Evolutionary conservation across 2,888 invertebrate species (phyloP).

Genomic region (Drosophila meridiana): DNA sequence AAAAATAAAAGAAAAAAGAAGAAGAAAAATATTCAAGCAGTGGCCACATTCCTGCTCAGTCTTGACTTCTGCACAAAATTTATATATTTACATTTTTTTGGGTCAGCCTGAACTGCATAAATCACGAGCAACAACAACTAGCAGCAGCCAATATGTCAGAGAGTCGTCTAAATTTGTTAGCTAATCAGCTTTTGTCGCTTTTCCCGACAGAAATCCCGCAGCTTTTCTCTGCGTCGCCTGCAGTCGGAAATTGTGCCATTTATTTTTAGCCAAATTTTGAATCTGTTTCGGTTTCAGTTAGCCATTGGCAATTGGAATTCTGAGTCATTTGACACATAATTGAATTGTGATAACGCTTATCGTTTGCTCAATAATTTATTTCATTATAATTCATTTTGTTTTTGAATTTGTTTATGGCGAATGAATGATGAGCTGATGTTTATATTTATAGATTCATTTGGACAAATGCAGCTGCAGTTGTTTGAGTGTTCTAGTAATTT

Average conservation of each 20-base stretch:
- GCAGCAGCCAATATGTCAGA: slow-evolving; percentile 72
- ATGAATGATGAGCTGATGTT: neutral
- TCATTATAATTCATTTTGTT: neutral
- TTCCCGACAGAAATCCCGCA: slow-evolving; percentile 21
- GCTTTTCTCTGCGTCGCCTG: slow-evolving; percentile 47
- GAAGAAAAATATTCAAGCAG: slow-evolving; percentile 10
- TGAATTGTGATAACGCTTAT: slow-evolving; percentile 35
- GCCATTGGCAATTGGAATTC: neutral
- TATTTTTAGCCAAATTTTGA: slow-evolving; percentile 57
- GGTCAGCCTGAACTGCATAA: slow-evolving; percentile 73
- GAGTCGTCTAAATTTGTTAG: slow-evolving; percentile 75
- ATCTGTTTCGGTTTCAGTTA: slow-evolving; percentile 5
- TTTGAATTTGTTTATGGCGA: neutral
- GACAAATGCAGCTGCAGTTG: neutral
- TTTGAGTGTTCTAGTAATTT: neutral
- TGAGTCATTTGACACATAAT: slow-evolving; percentile 14
- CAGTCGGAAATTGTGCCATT: slow-evolving; percentile 66
- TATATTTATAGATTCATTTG: neutral
- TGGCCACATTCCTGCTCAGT: slow-evolving; percentile 43
- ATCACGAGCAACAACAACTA: slow-evolving; percentile 49
- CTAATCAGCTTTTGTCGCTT: slow-evolving; percentile 67
- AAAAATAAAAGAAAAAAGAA: slow-evolving; percentile 17
- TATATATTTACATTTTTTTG: slow-evolving; percentile 62
- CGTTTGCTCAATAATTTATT: neutral
- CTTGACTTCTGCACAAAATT: slow-evolving; percentile 47